Percentiles rank a stretch among this genome's conserved stretches.
phyloP scores from a whole-genome alignment of 2,888 invertebrate species.

The Lydus trimaculatus region DNA sequence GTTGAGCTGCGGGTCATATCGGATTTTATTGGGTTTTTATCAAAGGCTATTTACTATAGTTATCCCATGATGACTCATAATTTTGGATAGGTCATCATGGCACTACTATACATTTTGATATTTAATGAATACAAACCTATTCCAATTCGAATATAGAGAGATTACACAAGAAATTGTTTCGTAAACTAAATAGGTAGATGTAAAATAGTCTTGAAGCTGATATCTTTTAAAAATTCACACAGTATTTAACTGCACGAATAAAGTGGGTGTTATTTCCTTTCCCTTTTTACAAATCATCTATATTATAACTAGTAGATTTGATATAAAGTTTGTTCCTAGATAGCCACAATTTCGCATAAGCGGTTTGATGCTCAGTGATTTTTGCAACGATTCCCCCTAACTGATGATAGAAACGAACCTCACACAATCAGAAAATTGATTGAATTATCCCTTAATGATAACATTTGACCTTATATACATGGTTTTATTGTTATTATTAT shows the following conservation, averaged over 20 bases:
- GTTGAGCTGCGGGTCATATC: background rate
- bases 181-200: background rate
- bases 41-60: background rate
- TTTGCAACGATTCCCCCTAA: too few relatives aligned
- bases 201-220: background rate
- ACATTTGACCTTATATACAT: background rate
- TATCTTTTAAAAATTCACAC: background rate
- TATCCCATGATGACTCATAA: too few relatives aligned
- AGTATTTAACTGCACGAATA: background rate
- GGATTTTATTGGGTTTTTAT: background rate
- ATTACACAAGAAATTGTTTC: background rate
- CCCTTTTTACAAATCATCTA: too few relatives aligned
- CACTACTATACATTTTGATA: too few relatives aligned
- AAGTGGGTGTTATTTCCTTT: too few relatives aligned
- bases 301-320: too few relatives aligned
- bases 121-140: background rate
- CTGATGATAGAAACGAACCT: too few relatives aligned
- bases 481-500: background rate
- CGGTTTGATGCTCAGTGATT: too few relatives aligned
- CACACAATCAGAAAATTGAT: background rate
- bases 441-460: background rate
- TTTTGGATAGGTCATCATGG: background rate
- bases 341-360: too few relatives aligned
- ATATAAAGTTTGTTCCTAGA: too few relatives aligned
- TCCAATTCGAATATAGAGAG: background rate